These are phyloP conservation scores for Ascidia mentula DNA, from an alignment of 23 tunicate genomes.

Conservation along the genomic window DNA sequence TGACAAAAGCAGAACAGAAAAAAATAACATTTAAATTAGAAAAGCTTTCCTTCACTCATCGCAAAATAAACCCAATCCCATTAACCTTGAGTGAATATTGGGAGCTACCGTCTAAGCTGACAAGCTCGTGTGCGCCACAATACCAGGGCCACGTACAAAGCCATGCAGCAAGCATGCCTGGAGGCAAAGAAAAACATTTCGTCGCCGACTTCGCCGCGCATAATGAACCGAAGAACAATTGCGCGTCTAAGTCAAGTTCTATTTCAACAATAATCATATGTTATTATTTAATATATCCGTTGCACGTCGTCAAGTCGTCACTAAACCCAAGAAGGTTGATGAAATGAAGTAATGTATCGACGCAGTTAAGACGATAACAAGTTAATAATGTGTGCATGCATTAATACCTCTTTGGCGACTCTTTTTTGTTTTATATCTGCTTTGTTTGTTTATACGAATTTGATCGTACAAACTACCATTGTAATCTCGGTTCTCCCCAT, in stretches of 20 bases:
- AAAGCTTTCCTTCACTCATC: neutral
- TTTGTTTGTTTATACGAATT: too few relatives aligned
- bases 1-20: neutral
- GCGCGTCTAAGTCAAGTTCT: neutral
- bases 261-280: neutral
- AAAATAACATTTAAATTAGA: neutral
- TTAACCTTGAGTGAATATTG: neutral
- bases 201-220: neutral
- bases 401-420: too few relatives aligned
- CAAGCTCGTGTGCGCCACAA: neutral
- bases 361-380: too few relatives aligned
- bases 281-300: neutral
- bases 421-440: too few relatives aligned
- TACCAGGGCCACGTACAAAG: neutral
- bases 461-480: too few relatives aligned
- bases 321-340: too few relatives aligned
- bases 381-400: too few relatives aligned
- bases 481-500: too few relatives aligned
- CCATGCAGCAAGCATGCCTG: neutral
- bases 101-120: neutral
- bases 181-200: conserved; percentile 12
- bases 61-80: neutral
- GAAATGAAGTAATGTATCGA: too few relatives aligned
- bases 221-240: neutral
- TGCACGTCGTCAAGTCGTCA: neutral